These are phyloP conservation scores for Knipowitschia caucasica DNA, from an alignment of 2,797 vertebrate genomes.

Conservation along the genomic window DNA sequence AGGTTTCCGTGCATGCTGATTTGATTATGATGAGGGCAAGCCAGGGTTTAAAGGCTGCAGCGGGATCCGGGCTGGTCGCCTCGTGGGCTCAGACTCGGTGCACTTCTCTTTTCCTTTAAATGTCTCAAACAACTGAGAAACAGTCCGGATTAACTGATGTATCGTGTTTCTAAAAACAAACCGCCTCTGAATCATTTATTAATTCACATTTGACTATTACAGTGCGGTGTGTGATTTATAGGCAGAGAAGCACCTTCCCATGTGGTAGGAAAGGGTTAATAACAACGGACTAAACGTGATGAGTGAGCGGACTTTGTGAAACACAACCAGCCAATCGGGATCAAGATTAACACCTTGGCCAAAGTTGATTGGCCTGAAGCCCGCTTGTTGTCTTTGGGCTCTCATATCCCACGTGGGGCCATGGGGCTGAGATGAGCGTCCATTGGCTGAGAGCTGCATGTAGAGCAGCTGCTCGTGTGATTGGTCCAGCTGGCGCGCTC, in stretches of 20 bases:
- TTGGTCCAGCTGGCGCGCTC: conserved; percentile 46
- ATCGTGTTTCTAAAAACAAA: conserved; percentile 70
- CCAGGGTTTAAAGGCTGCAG: conserved; percentile 38
- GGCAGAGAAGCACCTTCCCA: conserved; percentile 45
- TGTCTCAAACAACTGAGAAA: conserved; percentile 58
- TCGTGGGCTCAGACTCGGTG: conserved; percentile 38
- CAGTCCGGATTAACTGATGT: conserved; percentile 62
- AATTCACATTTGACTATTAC: conserved; percentile 67
- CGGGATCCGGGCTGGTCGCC: conserved; percentile 29
- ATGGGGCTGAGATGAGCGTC: background rate
- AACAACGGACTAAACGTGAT: conserved; percentile 61
- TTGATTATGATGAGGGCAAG: conserved; percentile 62
- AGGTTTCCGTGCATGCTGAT: conserved; percentile 66
- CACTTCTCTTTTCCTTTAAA: conserved; percentile 48
- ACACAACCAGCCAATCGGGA: conserved; percentile 70
- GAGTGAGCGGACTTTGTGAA: conserved; percentile 69
- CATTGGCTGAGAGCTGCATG: conserved; percentile 57
- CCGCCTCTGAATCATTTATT: conserved; percentile 70
- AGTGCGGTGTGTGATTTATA: conserved; percentile 59
- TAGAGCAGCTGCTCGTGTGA: conserved; percentile 2
- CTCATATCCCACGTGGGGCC: conserved; percentile 75
- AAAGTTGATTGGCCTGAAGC: conserved; percentile 61
- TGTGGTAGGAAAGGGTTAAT: conserved; percentile 77
- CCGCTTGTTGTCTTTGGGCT: conserved; percentile 44
- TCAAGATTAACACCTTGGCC: conserved; percentile 72